Evolutionary conservation across 53 echinoderm and acorn worm genomes (phyloP).

Genomic region (Mesocentrotus franciscanus): DNA sequence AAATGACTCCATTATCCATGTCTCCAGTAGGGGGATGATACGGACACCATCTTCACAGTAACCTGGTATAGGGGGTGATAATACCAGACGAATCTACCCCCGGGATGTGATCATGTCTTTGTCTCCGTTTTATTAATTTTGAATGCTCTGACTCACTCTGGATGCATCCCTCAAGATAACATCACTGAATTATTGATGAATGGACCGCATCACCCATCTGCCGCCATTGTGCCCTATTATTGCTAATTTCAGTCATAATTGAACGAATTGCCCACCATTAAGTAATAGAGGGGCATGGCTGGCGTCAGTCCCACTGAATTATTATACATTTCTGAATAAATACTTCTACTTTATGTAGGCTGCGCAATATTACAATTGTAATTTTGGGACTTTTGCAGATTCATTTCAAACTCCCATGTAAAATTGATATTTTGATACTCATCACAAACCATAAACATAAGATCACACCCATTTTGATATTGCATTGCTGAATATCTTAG

Average conservation of each 20-base stretch:
- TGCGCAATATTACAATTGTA: background rate
- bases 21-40: background rate
- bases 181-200: conserved; percentile 54
- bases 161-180: conserved; percentile 48
- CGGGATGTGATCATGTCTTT: conserved; percentile 42
- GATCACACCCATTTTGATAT: background rate
- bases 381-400: background rate
- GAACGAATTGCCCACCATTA: background rate
- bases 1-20: background rate
- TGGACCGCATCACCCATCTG: conserved; percentile 43
- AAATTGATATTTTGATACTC: background rate
- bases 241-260: conserved; percentile 26
- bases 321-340: conserved; percentile 24
- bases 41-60: background rate
- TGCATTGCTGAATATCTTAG: background rate
- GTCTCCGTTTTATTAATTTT: conserved; percentile 48
- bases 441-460: background rate
- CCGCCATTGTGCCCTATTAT: conserved; percentile 38
- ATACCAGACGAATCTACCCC: conserved; percentile 18
- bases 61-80: background rate
- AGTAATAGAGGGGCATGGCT: conserved; percentile 24
- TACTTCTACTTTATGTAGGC: background rate
- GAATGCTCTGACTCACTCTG: conserved; percentile 49
- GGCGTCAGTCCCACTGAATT: conserved; percentile 15
- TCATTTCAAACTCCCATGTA: background rate